Evolutionary conservation across 2,888 invertebrate species (phyloP), one percentile per base, ranked within the genome.

Genomic region (Eurytoma californica): DNA sequence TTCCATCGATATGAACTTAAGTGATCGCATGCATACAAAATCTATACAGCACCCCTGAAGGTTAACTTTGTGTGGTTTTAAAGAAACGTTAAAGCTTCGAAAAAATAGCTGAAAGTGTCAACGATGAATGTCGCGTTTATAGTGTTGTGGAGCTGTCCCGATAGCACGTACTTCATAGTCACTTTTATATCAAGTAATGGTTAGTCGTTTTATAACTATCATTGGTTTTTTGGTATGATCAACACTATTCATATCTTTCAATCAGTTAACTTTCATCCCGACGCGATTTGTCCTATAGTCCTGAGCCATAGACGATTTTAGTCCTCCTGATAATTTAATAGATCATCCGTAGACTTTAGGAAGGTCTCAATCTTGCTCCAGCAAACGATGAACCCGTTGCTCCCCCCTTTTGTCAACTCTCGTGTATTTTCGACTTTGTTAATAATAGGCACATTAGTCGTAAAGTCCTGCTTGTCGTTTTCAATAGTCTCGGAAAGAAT

Each of bases 191-290:
- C 18, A 66, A 30, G 16, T 39, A 39, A 39, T 39, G 4, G 12
- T 72, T 77, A 60, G 9, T 77, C 63, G 9, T 20, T 69, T 61
- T 57, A 61, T 75, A 77, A 81, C 82, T 84, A 72, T 83, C 83
- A 82, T 83, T 84, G 80, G 76, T 87, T 86, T 86, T 87, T 88
- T 87, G 86, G 87, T 88, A 87, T 86, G 84, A 85, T 85, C 84
- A 85, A 83, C 83, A 83, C 81, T 76, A 77, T 53, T 18, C 58
- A 28, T 60, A 24, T 57, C 13, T 39, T 79, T 82, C 84, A 82
- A 84, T 83, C 82, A 83, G 84, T 84, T 84, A 84, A 86, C 81
- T 81, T 39, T 57, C 20, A 80, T 80, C 24, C 5, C 30, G 49
- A 28, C 47, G 39, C 49, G 3, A 39, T 55, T 28, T 49, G 4